Evolutionary conservation across 2,888 invertebrate species (phyloP).

Genomic region (Oscheius sp.): DNA sequence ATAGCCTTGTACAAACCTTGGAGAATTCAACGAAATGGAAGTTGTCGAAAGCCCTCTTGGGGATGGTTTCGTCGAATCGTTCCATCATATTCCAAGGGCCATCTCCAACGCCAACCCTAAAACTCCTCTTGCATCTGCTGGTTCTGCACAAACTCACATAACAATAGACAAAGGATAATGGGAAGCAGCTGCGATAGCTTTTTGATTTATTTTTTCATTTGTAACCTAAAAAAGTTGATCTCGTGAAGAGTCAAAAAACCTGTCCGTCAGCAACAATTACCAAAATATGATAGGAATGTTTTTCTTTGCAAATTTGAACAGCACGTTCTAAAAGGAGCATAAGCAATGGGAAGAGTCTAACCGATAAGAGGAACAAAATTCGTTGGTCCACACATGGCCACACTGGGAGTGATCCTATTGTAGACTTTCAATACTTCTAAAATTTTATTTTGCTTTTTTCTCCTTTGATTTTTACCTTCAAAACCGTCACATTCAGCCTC

Average conservation of each 20-base stretch:
- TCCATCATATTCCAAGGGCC: slow-evolving; percentile 75
- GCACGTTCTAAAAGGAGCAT: slow-evolving; percentile 62
- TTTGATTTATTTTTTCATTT: slow-evolving; percentile 71
- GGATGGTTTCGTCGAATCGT: slow-evolving; percentile 73
- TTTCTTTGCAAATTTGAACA: slow-evolving; percentile 71
- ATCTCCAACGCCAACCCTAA: slow-evolving; percentile 74
- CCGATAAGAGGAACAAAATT: slow-evolving; percentile 74
- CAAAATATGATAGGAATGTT: slow-evolving; percentile 73
- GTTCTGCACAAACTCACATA: slow-evolving; percentile 61
- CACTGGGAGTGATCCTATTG: slow-evolving; percentile 71
- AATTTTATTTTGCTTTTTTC: slow-evolving; percentile 26
- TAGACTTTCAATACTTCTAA: slow-evolving; percentile 73
- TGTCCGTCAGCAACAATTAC: slow-evolving; percentile 74
- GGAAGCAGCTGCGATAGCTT: slow-evolving; percentile 73
- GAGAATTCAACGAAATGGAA: slow-evolving; percentile 75
- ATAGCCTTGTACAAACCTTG: slow-evolving; percentile 68
- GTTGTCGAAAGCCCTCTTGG: slow-evolving; percentile 74
- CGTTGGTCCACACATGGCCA: slow-evolving; percentile 74
- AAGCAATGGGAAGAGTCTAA: slow-evolving; percentile 26
- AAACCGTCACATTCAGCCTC: slow-evolving; percentile 71
- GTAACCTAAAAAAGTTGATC: slow-evolving; percentile 65
- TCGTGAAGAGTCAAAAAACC: slow-evolving; percentile 25
- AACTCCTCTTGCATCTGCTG: slow-evolving; percentile 25
- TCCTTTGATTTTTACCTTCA: slow-evolving; percentile 51
- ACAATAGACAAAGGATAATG: slow-evolving; percentile 74